Evolutionary conservation across 64 coral and sea anemone species (phyloP).

Genomic region (Platygyra sinensis): DNA sequence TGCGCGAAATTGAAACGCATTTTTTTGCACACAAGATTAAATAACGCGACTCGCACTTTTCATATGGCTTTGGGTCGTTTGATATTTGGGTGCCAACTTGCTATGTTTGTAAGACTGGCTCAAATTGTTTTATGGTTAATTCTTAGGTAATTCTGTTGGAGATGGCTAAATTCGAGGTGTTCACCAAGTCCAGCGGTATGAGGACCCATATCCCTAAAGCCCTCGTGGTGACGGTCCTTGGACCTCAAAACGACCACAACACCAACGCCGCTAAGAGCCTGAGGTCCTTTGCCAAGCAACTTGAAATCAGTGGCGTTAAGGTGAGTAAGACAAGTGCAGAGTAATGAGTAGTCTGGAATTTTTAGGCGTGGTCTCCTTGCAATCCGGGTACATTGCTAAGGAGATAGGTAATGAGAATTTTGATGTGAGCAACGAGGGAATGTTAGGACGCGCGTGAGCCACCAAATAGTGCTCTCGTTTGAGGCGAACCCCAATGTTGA

Average conservation of each 20-base stretch:
- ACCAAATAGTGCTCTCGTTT: background rate
- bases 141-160: conserved; percentile 79
- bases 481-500: background rate
- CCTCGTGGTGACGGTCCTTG: conserved; percentile 64
- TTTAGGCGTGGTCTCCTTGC: too few species aligned
- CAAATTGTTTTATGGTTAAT: background rate
- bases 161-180: conserved; percentile 96
- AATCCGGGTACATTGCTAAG: too few species aligned
- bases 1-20: too few species aligned
- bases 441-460: too few species aligned
- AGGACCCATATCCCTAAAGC: conserved; percentile 80
- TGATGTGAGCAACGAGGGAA: too few species aligned
- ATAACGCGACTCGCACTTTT: too few species aligned
- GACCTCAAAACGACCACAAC: conserved; percentile 93
- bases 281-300: conserved; percentile 80
- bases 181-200: conserved; percentile 78
- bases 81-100: background rate
- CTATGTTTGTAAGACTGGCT: background rate
- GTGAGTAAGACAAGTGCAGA: background rate
- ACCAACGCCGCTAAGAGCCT: conserved; percentile 88
- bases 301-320: conserved; percentile 80
- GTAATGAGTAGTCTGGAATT: background rate
- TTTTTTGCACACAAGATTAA: too few species aligned
- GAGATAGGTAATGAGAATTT: too few species aligned
- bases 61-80: background rate